Evolutionary conservation across 2,888 invertebrate genomes (phyloP).

Genomic region (Cantharis flavilabris): DNA sequence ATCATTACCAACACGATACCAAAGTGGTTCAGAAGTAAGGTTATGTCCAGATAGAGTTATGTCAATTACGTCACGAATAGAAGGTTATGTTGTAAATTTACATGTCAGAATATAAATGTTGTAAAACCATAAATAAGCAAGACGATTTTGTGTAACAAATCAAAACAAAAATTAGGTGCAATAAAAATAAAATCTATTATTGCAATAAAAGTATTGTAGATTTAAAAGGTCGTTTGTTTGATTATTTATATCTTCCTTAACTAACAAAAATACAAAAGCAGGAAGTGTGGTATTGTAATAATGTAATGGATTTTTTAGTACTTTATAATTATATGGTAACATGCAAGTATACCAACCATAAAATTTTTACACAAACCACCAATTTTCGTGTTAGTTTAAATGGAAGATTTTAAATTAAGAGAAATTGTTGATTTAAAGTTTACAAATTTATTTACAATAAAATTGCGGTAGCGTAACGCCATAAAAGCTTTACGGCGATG

Average conservation of each 20-base stretch:
- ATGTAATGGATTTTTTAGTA: slow-evolving; percentile 4
- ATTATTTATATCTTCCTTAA: slow-evolving; percentile 3
- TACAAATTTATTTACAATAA: slow-evolving; percentile 1
- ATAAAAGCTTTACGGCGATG: neutral
- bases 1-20: no score
- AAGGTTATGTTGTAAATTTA: no score
- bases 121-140: neutral
- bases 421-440: neutral
- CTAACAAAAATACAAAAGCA: slow-evolving; percentile 1
- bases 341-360: slow-evolving; percentile 3
- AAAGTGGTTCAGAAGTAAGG: no score
- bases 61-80: no score
- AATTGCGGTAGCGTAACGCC: neutral
- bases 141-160: neutral
- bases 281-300: slow-evolving; percentile 1
- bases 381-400: slow-evolving; percentile 17
- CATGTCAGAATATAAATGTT: no score
- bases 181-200: neutral
- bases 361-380: slow-evolving; percentile 5
- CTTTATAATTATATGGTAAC: slow-evolving; percentile 2
- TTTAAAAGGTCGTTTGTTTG: neutral
- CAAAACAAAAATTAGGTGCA: neutral
- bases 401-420: slow-evolving; percentile 5
- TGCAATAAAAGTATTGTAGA: neutral
- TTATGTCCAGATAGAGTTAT: no score